Conservation (phyloP, 2,113 vertebrate species). For the Rhabdornis inornatus region DNA sequence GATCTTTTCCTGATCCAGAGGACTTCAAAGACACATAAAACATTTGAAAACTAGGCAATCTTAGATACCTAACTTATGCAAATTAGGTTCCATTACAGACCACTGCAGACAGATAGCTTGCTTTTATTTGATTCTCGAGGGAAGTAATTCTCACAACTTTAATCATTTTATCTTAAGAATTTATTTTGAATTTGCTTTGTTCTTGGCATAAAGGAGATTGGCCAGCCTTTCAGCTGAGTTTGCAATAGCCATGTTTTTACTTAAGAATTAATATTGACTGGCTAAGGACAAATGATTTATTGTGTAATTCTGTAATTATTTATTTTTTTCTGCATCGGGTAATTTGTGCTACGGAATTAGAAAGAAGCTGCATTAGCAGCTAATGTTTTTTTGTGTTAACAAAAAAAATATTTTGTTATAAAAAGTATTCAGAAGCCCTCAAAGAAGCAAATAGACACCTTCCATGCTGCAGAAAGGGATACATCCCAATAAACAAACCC, state of each 20-base stretch:
- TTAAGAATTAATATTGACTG: background rate
- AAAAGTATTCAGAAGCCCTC: background rate
- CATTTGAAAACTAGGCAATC: background rate
- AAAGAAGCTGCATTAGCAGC: background rate
- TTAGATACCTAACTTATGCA: background rate
- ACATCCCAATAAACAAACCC: background rate
- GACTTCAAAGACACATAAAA: background rate
- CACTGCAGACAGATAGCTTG: background rate
- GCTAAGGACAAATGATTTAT: background rate
- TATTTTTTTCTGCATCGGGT: background rate
- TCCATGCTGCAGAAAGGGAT: background rate
- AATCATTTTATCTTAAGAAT: background rate
- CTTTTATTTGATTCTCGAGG: background rate
- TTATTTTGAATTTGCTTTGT: background rate
- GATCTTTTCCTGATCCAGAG: background rate
- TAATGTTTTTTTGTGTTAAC: background rate
- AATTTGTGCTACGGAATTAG: background rate
- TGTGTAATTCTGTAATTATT: background rate
- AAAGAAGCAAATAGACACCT: background rate
- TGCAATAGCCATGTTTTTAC: background rate
- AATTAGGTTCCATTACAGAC: background rate
- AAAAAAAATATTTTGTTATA: background rate
- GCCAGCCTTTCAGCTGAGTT: background rate
- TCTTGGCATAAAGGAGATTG: background rate
- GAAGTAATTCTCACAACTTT: background rate